Conservation (phyloP, 2,797 vertebrate species). For the Psittacula derbiana region DNA sequence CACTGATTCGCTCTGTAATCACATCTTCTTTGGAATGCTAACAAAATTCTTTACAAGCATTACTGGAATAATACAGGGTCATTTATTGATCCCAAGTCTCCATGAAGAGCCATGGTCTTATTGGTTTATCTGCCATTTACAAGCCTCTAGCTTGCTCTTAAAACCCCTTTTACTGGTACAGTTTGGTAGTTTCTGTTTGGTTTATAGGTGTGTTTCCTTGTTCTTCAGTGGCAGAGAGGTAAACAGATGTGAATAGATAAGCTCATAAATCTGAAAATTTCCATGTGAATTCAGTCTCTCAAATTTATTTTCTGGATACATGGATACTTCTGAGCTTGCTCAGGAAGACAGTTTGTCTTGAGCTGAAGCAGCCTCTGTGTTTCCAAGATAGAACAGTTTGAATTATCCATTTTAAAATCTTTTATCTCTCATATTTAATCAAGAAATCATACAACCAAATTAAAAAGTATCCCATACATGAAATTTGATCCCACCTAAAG, state of each 20-base stretch:
- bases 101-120: neutral
- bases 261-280: neutral
- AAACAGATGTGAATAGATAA: neutral
- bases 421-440: neutral
- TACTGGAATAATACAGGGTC: constrained; percentile 7
- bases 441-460: neutral
- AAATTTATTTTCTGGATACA: neutral
- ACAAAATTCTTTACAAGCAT: constrained; percentile 28
- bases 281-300: neutral
- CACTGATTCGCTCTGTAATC: neutral
- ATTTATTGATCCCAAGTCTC: constrained; percentile 35
- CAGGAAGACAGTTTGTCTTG: neutral
- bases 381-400: neutral
- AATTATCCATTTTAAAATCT: neutral
- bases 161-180: neutral
- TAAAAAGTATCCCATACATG: neutral
- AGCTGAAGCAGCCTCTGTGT: neutral
- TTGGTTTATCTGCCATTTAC: constrained; percentile 28
- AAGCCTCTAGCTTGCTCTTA: constrained; percentile 11
- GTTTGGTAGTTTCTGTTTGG: neutral
- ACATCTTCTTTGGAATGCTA: constrained; percentile 22
- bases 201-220: neutral
- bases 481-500: neutral
- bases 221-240: neutral
- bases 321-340: neutral